Evolutionary conservation across 2,797 vertebrate species (phyloP), one percentile per base, ranked within the genome.

Genomic region (Spheniscus humboldti): DNA sequence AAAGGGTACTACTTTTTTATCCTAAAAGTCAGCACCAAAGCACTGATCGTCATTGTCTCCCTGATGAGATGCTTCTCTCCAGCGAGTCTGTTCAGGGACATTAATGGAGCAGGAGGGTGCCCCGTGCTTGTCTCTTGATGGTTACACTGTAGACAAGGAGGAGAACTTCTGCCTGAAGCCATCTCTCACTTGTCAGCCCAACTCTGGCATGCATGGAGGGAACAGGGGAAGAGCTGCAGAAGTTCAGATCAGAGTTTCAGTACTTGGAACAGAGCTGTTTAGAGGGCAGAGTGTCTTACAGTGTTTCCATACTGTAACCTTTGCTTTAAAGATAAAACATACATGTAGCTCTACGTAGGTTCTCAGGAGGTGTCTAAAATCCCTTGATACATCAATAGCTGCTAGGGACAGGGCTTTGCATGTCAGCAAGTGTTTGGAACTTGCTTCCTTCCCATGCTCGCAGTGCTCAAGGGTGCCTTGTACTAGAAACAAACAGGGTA

Each of bases 321-420:
- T 60, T 81, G 35, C 37, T 85, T 57, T 68, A 45, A 57, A 55
- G 41, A 39, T 18, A 45, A 60, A 88, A 75, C 25, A 0, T 6
- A 45, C 22, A 13, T 1, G 1, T 52, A 62, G 35, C 6, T 63
- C 19, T 56, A 1, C 4, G 3, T 10, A 16, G 37, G n/a, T 45
- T 39, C 28, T 68, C 25, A 24, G 41, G 45, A 41, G 30, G 24
- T 67, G 56, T 50, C 33, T 73, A 67, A 56, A 80, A 52, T 63
- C 31, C 50, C 45, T 82, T 41, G 37, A 12, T 60, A n/a, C 55
- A 33, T n/a, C 63, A 63, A 7, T 0, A 53, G 60, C 71, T 80
- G 30, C 52, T 50, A 8, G 31, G 27, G 37, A 35, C 43, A 50
- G 41, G 37, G 28, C 33, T 83, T 83, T 75, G 23, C 13, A 5